Conservation (phyloP, 2,888 invertebrate species). For the Cheilosia urbana region DNA sequence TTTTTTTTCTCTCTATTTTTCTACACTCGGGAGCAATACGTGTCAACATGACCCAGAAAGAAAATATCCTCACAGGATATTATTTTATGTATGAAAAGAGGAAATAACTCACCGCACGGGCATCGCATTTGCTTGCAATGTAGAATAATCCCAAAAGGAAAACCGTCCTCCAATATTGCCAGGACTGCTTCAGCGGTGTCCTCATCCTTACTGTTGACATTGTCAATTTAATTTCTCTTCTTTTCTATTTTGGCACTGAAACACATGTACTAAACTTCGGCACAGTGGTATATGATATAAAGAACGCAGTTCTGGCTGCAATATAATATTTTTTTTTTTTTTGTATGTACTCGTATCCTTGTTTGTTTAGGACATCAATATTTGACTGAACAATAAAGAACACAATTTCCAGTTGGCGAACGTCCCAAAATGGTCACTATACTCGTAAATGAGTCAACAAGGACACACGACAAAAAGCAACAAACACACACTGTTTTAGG, state of each 20-base stretch:
- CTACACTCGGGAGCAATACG: constrained; percentile 11
- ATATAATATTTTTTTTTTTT: constrained; percentile 1
- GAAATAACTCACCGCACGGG: constrained; percentile 69
- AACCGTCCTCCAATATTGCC: constrained; percentile 67
- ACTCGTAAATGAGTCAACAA: constrained; percentile 57
- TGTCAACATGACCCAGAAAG: constrained; percentile 29
- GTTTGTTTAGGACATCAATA: constrained; percentile 45
- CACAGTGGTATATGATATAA: constrained; percentile 30
- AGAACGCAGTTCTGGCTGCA: constrained; percentile 41
- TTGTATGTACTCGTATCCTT: constrained; percentile 14
- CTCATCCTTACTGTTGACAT: constrained; percentile 69
- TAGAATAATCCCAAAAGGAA: constrained; percentile 73
- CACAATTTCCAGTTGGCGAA: constrained; percentile 39
- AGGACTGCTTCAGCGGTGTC: constrained; percentile 61
- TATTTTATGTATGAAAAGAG: not conserved
- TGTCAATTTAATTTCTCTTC: constrained; percentile 39
- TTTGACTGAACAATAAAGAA: constrained; percentile 9
- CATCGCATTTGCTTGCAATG: constrained; percentile 70
- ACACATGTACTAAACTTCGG: constrained; percentile 28
- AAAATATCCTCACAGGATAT: not conserved
- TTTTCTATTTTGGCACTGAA: constrained; percentile 49
- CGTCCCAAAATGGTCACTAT: constrained; percentile 56
- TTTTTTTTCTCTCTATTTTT: constrained; percentile 4
- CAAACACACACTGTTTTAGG: not conserved
- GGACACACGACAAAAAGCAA: constrained; percentile 39